A percentile compares a stretch with the other conserved stretches of the same genome.
Conservation (phyloP, 2,797 vertebrate species). For the Hemibagrus guttatus region DNA sequence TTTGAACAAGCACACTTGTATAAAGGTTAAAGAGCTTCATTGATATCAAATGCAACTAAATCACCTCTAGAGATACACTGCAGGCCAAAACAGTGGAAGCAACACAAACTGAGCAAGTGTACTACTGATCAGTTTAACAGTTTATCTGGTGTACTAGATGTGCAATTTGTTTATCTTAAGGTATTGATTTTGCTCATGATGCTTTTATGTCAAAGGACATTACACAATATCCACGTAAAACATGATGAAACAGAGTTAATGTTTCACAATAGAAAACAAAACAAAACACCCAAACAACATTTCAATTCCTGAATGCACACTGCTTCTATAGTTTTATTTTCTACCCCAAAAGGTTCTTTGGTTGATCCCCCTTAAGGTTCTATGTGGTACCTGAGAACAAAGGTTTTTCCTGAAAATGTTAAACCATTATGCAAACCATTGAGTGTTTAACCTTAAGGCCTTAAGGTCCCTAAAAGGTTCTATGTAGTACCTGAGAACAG, state of each 20-base stretch:
- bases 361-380: too few relatives aligned
- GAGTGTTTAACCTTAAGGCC: too few relatives aligned
- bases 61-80: neutral
- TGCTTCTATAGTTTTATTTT: neutral
- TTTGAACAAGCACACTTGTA: neutral
- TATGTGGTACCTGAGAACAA: too few relatives aligned
- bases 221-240: neutral
- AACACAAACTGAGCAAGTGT: neutral
- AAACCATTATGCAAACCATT: too few relatives aligned
- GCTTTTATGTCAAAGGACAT: neutral
- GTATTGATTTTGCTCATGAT: neutral
- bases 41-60: constrained; percentile 10
- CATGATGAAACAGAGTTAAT: constrained; percentile 6
- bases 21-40: constrained; percentile 8
- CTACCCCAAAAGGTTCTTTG: neutral
- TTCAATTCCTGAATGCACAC: neutral
- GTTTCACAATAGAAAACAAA: neutral
- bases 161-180: neutral
- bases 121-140: neutral
- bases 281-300: neutral
- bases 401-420: too few relatives aligned
- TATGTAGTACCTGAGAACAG: neutral
- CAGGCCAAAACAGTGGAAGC: neutral
- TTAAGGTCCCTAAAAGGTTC: neutral
- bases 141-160: neutral